Conservation (phyloP, 2,797 vertebrate genomes). For the Crocidura indochinensis region DNA sequence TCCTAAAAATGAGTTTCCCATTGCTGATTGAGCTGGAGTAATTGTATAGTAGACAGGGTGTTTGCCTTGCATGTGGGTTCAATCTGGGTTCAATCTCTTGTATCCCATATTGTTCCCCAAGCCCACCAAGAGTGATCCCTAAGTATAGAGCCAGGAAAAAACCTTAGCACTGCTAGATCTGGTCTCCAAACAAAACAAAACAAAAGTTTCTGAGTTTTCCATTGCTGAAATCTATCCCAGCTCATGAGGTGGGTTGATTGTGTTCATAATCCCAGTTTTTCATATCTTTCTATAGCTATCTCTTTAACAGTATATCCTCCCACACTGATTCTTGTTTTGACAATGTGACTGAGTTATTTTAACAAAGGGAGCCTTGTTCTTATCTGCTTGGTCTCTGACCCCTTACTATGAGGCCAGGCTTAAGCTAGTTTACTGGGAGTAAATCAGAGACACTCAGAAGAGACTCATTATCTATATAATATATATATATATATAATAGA, state of each 20-base stretch:
- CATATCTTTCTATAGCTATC: neutral
- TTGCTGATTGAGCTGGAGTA: too few species aligned
- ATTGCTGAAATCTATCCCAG: neutral
- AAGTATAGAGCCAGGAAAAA: too few species aligned
- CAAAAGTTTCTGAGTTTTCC: neutral
- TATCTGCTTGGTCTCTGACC: conserved; percentile 29
- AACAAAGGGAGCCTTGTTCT: neutral
- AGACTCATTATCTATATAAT: neutral
- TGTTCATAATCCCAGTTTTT: neutral
- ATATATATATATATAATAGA: too few species aligned
- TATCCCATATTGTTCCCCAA: too few species aligned
- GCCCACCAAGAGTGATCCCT: too few species aligned
- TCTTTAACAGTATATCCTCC: neutral
- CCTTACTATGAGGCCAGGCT: neutral
- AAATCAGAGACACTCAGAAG: neutral
- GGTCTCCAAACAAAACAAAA: too few species aligned
- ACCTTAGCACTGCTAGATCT: too few species aligned
- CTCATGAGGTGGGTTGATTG: neutral
- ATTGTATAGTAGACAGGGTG: too few species aligned
- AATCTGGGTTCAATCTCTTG: too few species aligned
- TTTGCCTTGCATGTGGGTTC: too few species aligned
- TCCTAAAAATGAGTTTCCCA: too few species aligned
- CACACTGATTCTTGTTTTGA: neutral
- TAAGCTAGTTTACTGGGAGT: conserved; percentile 15
- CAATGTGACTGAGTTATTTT: neutral